Percentiles rank a stretch among this genome's conserved stretches.
phyloP scores from a whole-genome alignment of 2,113 vertebrate genomes.

The Nyctereutes procyonoides region DNA sequence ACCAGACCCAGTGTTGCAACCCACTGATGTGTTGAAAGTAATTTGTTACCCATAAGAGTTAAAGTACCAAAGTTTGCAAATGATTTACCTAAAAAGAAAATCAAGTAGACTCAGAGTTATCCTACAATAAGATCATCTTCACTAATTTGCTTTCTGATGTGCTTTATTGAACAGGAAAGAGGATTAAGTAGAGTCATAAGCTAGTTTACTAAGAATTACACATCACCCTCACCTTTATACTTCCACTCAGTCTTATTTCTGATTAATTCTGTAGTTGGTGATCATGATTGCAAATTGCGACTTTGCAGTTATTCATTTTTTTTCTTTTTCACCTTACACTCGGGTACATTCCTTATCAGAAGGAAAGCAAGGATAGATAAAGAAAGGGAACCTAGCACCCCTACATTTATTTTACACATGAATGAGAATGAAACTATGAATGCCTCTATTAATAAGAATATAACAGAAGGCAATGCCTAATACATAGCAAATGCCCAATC shows the following conservation, averaged over 20 bases:
- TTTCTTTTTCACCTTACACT: neutral
- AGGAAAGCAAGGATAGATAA: neutral
- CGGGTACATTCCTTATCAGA: neutral
- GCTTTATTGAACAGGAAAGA: conserved; percentile 9
- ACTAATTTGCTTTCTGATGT: neutral
- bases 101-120: conserved; percentile 47
- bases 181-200: neutral
- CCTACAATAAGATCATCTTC: conserved; percentile 50
- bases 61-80: conserved; percentile 69
- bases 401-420: neutral
- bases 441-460: conserved; percentile 24
- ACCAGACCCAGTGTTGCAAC: conserved; percentile 23
- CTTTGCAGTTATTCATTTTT: neutral
- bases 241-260: neutral
- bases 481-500: neutral
- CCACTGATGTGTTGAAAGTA: conserved; percentile 63
- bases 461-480: neutral
- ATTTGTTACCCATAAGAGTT: conserved; percentile 64
- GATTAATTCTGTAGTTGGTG: neutral
- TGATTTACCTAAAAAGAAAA: conserved; percentile 70
- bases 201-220: conserved; percentile 19
- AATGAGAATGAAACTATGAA: neutral
- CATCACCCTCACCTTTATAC: neutral
- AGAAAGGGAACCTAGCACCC: neutral
- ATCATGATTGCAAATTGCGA: neutral